A percentile compares a stretch with the other conserved stretches of the same genome.
Conservation (phyloP, 2,888 invertebrate species). For the Agrochola litura region DNA sequence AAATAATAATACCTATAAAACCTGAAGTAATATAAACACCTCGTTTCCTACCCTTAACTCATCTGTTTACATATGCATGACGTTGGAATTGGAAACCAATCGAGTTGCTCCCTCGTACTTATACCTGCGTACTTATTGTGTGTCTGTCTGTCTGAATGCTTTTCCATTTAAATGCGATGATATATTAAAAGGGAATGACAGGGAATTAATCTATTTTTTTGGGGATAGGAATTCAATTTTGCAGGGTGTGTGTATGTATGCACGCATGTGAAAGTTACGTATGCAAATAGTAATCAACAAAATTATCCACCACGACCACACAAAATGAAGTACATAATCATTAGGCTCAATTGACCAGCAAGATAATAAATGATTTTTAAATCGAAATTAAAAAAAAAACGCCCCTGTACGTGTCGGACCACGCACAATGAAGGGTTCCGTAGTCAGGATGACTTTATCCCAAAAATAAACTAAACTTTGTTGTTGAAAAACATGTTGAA, state of each 20-base stretch:
- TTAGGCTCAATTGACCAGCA: too few relatives aligned
- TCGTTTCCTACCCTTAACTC: slow-evolving; percentile 65
- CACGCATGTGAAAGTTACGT: too few relatives aligned
- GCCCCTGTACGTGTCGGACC: too few relatives aligned
- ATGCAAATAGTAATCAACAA: too few relatives aligned
- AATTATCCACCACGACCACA: too few relatives aligned
- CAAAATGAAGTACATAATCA: too few relatives aligned
- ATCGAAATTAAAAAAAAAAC: too few relatives aligned
- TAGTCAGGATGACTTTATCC: too few relatives aligned
- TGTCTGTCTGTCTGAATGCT: slow-evolving; percentile 36
- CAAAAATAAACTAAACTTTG: too few relatives aligned
- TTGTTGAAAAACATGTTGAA: too few relatives aligned
- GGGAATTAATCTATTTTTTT: slow-evolving; percentile 21
- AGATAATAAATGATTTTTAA: too few relatives aligned
- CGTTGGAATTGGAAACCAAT: slow-evolving; percentile 80
- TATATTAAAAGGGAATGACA: slow-evolving; percentile 39
- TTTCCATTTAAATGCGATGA: slow-evolving; percentile 45
- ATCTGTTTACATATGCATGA: slow-evolving; percentile 81
- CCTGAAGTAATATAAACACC: background rate
- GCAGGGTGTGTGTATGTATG: background rate
- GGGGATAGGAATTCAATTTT: background rate
- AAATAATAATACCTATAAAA: background rate
- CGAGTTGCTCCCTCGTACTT: slow-evolving; percentile 64
- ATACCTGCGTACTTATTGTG: slow-evolving; percentile 33
- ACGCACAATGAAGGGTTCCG: too few relatives aligned